These are phyloP conservation scores for Cephonodes hylas DNA, from an alignment of 2,888 invertebrate genomes.

Conservation along the genomic window DNA sequence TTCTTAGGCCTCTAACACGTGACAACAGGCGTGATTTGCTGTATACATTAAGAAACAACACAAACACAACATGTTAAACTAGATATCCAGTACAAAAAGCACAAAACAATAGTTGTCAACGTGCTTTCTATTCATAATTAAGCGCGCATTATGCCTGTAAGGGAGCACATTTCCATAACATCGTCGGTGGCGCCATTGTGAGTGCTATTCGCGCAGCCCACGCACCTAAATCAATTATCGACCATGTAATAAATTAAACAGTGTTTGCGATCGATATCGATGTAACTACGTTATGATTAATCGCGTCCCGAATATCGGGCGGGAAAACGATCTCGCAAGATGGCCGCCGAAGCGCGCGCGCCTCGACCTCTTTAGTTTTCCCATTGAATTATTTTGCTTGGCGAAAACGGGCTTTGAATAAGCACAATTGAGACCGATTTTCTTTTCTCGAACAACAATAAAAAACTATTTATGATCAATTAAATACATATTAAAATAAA, in stretches of 20 bases:
- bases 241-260: constrained; percentile 72
- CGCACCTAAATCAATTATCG: constrained; percentile 73
- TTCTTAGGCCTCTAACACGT: too few species aligned
- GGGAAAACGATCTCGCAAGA: constrained; percentile 64
- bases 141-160: constrained; percentile 40
- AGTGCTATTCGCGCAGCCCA: constrained; percentile 70
- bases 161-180: constrained; percentile 51
- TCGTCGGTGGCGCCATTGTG: constrained; percentile 71
- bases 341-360: constrained; percentile 70
- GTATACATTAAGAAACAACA: neutral
- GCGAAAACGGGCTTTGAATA: neutral
- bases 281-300: constrained; percentile 73
- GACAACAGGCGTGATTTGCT: neutral
- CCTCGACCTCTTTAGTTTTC: neutral
- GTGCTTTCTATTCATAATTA: constrained; percentile 48
- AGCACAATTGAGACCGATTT: neutral
- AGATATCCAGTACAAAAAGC: constrained; percentile 12
- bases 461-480: neutral
- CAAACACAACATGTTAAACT: constrained; percentile 12
- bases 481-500: too few species aligned
- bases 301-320: constrained; percentile 64
- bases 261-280: constrained; percentile 74
- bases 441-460: neutral
- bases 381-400: neutral
- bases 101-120: constrained; percentile 25